Conservation (phyloP, 1,140 invertebrate genomes). For the Physella acuta region DNA sequence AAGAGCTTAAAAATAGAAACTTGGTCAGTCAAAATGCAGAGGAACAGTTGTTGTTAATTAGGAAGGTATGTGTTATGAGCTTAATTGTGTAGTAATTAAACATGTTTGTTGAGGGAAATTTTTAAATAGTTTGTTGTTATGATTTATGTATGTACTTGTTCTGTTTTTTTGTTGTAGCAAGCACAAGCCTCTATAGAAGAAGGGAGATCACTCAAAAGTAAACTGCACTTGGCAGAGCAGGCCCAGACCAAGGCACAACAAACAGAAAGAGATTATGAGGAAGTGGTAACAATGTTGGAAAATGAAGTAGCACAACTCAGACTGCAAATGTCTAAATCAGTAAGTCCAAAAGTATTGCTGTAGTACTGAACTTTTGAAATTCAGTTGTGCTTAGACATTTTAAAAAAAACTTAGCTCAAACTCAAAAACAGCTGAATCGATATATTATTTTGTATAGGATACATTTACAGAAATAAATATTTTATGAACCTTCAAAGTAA, state of each 20-base stretch:
- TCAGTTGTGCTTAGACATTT: too few relatives aligned
- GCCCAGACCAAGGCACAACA: constrained; percentile 54
- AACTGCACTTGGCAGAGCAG: constrained; percentile 53
- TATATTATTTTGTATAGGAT: too few relatives aligned
- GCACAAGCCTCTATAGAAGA: constrained; percentile 50
- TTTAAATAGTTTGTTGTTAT: too few relatives aligned
- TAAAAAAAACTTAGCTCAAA: too few relatives aligned
- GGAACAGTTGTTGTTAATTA: constrained; percentile 44
- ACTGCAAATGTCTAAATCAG: constrained; percentile 36
- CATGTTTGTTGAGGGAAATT: too few relatives aligned
- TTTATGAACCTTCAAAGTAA: too few relatives aligned
- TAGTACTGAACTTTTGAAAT: too few relatives aligned
- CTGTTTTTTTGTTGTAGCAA: constrained; percentile 37
- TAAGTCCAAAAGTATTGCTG: constrained; percentile 25
- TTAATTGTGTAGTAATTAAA: too few relatives aligned
- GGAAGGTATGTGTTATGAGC: constrained; percentile 36
- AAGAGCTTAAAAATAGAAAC: constrained; percentile 37
- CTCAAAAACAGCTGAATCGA: too few relatives aligned
- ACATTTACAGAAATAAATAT: too few relatives aligned
- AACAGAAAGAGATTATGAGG: constrained; percentile 58
- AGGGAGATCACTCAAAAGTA: constrained; percentile 44
- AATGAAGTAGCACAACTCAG: constrained; percentile 51
- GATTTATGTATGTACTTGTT: neutral
- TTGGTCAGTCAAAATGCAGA: constrained; percentile 35
- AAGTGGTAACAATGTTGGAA: constrained; percentile 54